A percentile compares a stretch with the other conserved stretches of the same genome.
Evolutionary conservation across 2,888 invertebrate species (phyloP).

Genomic region (Cephus runcator): DNA sequence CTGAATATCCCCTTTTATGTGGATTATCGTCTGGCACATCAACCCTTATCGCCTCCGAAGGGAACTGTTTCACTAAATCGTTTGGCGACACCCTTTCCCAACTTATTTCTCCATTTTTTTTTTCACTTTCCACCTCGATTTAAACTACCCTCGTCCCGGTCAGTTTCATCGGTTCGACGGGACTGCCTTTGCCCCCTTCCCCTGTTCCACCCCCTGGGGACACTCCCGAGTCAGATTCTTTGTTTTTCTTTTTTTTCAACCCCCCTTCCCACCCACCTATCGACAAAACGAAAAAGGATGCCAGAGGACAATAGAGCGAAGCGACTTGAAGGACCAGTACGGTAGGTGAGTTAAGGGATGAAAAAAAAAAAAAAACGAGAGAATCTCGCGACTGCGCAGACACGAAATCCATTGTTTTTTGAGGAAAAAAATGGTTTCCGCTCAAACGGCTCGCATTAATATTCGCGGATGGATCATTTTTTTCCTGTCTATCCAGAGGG

Average conservation of each 20-base stretch:
- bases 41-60: constrained; percentile 55
- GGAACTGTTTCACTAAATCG: constrained; percentile 59
- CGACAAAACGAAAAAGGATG: not conserved
- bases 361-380: no score
- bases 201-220: constrained; percentile 17
- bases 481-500: not conserved
- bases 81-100: constrained; percentile 49
- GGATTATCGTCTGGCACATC: constrained; percentile 32
- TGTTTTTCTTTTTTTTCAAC: not conserved
- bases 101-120: constrained; percentile 31
- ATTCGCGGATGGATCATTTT: constrained; percentile 7
- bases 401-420: constrained; percentile 22
- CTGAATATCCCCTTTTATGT: constrained; percentile 10
- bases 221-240: not conserved
- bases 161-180: not conserved
- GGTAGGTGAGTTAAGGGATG: not conserved
- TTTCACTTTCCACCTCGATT: constrained; percentile 43
- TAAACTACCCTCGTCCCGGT: constrained; percentile 37
- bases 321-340: not conserved
- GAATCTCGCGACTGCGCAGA: not conserved
- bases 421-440: constrained; percentile 28
- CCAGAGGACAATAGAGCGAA: not conserved
- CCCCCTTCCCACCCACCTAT: not conserved
- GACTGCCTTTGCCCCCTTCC: constrained; percentile 22
- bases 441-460: constrained; percentile 29